Base-by-base conservation (phyloP, 2,888 invertebrate genomes). In the Scaptomyza caliginosa region DNA sequence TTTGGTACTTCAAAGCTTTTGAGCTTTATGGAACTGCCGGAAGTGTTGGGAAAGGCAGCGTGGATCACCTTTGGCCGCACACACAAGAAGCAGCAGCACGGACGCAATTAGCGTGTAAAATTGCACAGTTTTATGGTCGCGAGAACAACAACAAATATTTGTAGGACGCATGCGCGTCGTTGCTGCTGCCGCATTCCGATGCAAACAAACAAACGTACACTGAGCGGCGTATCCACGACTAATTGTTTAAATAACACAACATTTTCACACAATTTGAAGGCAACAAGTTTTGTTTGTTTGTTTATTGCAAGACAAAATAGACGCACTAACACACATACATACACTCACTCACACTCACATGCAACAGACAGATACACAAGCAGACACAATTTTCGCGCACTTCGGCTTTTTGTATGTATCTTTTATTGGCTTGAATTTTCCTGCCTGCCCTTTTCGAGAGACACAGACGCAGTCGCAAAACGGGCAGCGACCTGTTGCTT, bases 401-500 rank as follows among this genome's bases (percentile, higher is more conserved):
- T 78, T 66, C 72, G 73, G 54, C 60, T 77, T 77, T 88, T 69
- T 86, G 88, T 83, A 88, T 83, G 83, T 83, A 83, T 83, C 83
- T 83, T 88, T 80, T 88, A 88, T 88, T 86, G 81, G 74, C 88
- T 76, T 69, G 78, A 76, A 75, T 82, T 82, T 85, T 87, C 77
- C 72, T 60, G 63, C 50, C 64, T 87, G 82, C 88, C 84, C 88
- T 86, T 82, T 86, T 78, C 46, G 56, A 79, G 80, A 48, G 28
- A 80, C 55, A 49, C 54, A 56, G 39, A 68, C 57, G 51, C 68
- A 52, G 52, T 40, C 56, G 51, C 52, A 48, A 59, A 49, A 50
- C 72, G 56, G 52, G 16, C 72, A 57, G 59, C 56, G 46, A 72
- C 59, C 59, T 75, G 72, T 70, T 69, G 76, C 36, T 66, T 49